These are phyloP conservation scores for Heliocidaris erythrogramma DNA, from an alignment of 35 echinoderm and acorn worm genomes.

Conservation along the genomic window DNA sequence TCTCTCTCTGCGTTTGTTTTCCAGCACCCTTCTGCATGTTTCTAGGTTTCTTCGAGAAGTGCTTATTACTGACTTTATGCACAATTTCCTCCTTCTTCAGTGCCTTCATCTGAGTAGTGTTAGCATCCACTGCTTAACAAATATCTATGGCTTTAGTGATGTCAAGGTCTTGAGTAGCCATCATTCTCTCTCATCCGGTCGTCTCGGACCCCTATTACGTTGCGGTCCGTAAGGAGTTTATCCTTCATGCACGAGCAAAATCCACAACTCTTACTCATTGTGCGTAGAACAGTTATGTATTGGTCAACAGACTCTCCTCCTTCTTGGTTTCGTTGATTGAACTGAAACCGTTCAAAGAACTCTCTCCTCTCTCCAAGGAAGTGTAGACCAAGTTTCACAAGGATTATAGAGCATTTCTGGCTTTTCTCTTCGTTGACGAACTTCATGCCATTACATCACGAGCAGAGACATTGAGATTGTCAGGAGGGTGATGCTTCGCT, in stretches of 20 bases:
- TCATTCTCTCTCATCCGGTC: constrained; percentile 49
- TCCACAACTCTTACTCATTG: constrained; percentile 48
- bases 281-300: too few species aligned
- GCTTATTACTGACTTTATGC: too few species aligned
- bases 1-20: too few species aligned
- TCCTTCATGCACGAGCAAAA: constrained; percentile 53
- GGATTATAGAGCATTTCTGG: neutral
- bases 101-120: constrained; percentile 27
- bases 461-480: constrained; percentile 1
- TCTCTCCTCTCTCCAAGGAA: constrained; percentile 38
- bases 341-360: constrained; percentile 56
- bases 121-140: constrained; percentile 44
- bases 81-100: neutral
- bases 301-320: neutral
- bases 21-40: too few species aligned
- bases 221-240: constrained; percentile 43
- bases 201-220: neutral
- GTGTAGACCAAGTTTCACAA: constrained; percentile 23
- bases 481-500: neutral
- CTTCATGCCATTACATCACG: constrained; percentile 36
- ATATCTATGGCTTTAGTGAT: constrained; percentile 34
- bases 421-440: neutral
- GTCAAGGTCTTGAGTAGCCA: constrained; percentile 34
- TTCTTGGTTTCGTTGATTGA: constrained; percentile 47
- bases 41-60: too few species aligned